Evolutionary conservation across 2,888 invertebrate genomes (phyloP).

Genomic region (Trachelus stipa): DNA sequence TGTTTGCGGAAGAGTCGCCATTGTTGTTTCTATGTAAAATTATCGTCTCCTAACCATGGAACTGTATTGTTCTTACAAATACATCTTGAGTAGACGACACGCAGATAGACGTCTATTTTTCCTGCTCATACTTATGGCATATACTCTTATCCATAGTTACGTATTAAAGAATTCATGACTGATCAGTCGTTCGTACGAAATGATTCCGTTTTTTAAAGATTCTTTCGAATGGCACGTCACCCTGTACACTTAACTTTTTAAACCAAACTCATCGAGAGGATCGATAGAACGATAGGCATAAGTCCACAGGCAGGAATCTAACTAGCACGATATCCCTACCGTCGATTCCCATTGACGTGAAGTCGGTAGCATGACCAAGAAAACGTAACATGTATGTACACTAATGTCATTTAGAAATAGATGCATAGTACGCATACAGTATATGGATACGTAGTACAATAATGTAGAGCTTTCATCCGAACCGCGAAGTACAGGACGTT

Average conservation of each 20-base stretch:
- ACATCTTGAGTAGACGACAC: neutral
- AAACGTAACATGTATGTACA: neutral
- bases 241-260: neutral
- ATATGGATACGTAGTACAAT: neutral
- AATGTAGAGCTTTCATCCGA: neutral
- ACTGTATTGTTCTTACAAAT: neutral
- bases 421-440: neutral
- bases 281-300: neutral
- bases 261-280: neutral
- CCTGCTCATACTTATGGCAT: too few species aligned
- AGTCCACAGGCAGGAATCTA: neutral
- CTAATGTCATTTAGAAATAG: neutral
- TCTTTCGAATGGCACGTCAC: too few species aligned
- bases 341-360: neutral
- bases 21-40: neutral
- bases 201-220: neutral
- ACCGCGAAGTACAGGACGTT: neutral
- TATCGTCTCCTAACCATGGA: neutral
- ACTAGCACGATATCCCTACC: neutral
- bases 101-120: too few species aligned
- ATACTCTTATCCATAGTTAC: too few species aligned
- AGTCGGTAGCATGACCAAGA: neutral
- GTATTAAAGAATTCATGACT: too few species aligned
- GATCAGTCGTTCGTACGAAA: neutral
- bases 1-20: neutral